Evolutionary conservation across 2,113 vertebrate species (phyloP), one percentile per base, ranked within the genome.

Genomic region (Proteles cristata): DNA sequence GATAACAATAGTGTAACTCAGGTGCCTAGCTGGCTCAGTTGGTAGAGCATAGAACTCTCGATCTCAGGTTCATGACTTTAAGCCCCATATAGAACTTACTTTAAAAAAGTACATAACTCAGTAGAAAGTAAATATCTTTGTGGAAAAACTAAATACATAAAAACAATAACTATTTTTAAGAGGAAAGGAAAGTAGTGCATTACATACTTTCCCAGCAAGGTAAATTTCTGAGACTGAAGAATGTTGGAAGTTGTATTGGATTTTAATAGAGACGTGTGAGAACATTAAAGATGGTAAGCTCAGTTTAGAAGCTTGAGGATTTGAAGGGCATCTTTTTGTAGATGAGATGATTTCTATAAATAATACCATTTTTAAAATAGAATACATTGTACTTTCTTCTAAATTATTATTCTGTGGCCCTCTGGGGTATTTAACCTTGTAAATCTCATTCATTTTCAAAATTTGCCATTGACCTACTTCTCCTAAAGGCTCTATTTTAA

Each of bases 371-470:
- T 80, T 5, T 48, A 74, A 23, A 45, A 90, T 71, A 50, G 33
- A 71, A 45, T 65, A 58, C 45, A 33, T 69, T 76, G 1, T 50
- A 10, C 17, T 97, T 95, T 76, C 31, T 83, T 76, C 86, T 71
- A 92, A 89, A 73, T 69, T 66, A 94, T 90, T 94, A 71, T 91
- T 93, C 93, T 33, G 35, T 69, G 7, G 5, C 2, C 33, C 63
- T 93, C 2, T 17, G 28, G 35, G 33, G 0, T 86, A 31, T 79
- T 97, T 96, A 96, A 97, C 82, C 77, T 97, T 97, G 86, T 79
- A 93, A 89, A 91, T 97, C n/a, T 95, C 73, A 93, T 87, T 95
- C 5, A 50, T 83, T 96, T 93, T 88, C 45, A 84, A 88, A 93
- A 43, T 39, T 95, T 93, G 43, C 6, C 43, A 83, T 85, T 97